phyloP scores from a whole-genome alignment of 1,140 invertebrate species.

The Macrobrachium nipponense region DNA sequence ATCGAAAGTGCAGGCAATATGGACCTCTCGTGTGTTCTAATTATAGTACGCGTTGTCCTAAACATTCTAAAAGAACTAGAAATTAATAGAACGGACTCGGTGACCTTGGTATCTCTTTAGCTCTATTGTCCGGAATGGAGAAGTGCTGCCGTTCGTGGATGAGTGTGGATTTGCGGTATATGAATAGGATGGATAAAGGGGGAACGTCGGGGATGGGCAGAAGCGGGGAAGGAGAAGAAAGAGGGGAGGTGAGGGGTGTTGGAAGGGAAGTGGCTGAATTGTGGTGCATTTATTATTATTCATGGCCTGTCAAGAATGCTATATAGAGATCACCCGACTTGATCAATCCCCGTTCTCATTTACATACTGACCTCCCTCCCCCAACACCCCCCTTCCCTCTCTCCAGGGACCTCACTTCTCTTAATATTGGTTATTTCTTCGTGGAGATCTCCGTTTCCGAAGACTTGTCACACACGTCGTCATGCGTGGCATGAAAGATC shows the following conservation, averaged over 20 bases:
- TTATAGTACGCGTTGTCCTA: background rate
- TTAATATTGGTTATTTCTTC: background rate
- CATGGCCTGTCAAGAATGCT: slow-evolving; percentile 23
- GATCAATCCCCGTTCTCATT: slow-evolving; percentile 1
- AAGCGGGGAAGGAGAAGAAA: background rate
- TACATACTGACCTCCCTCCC: background rate
- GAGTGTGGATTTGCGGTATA: background rate
- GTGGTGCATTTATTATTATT: slow-evolving; percentile 19
- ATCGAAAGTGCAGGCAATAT: background rate
- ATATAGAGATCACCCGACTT: slow-evolving; percentile 31
- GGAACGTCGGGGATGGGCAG: background rate
- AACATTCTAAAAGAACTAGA: background rate
- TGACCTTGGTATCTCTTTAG: too few species aligned
- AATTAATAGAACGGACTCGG: background rate
- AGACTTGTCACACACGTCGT: too few species aligned
- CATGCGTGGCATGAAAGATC: too few species aligned
- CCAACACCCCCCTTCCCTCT: background rate
- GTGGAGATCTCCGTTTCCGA: too few species aligned
- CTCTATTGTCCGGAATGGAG: too few species aligned
- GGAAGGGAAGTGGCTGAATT: background rate
- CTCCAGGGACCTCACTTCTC: background rate
- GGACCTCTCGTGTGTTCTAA: background rate
- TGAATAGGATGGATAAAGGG: background rate
- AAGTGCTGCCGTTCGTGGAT: background rate
- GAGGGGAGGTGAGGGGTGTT: background rate